These are phyloP conservation scores for Hypocryptadius cinnamomeus DNA, from an alignment of 2,113 vertebrate genomes.

Conservation along the genomic window DNA sequence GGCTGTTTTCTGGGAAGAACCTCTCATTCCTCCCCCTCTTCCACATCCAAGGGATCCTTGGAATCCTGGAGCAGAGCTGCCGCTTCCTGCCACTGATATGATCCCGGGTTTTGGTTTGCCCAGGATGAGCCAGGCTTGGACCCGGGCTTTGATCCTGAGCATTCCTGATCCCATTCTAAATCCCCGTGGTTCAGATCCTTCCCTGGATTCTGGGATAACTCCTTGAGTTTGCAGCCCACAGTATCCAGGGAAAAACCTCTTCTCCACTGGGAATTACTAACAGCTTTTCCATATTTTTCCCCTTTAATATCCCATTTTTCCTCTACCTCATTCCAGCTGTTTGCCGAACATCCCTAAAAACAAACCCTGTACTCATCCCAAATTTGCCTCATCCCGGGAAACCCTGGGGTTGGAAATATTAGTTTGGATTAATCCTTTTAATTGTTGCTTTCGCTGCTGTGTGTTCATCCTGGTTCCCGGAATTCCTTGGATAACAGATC, in stretches of 20 bases:
- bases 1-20: not conserved
- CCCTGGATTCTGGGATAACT: not conserved
- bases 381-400: not conserved
- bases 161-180: not conserved
- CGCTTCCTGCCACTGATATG: not conserved
- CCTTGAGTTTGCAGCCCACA: rapidly evolving
- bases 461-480: not conserved
- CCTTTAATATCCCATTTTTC: not conserved
- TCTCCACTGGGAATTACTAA: rapidly evolving
- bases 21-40: not conserved
- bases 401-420: not conserved
- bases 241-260: not conserved
- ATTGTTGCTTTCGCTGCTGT: not conserved
- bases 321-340: not conserved
- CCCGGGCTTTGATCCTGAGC: not conserved
- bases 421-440: rapidly evolving
- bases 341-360: rapidly evolving
- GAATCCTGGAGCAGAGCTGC: not conserved
- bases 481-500: slow-evolving; percentile 58
- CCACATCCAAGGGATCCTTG: not conserved
- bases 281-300: not conserved
- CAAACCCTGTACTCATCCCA: not conserved
- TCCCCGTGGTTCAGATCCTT: not conserved
- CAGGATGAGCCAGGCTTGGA: not conserved
- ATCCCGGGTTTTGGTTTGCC: not conserved